phyloP scores from a whole-genome alignment of 2,797 vertebrate genomes.

The Phataginus tetradactyla region DNA sequence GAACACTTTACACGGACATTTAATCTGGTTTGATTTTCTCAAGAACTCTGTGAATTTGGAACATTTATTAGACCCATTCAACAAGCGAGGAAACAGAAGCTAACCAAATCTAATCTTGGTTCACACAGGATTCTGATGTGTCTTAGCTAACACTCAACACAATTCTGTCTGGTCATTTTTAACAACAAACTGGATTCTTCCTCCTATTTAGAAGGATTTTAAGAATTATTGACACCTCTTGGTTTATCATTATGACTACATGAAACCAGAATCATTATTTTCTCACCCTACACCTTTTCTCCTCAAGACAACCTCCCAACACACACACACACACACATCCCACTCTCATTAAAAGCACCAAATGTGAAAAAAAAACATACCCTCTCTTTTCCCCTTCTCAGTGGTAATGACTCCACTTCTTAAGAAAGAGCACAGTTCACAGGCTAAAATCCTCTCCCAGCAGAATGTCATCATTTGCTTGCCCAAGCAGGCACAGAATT shows the following conservation, averaged over 20 bases:
- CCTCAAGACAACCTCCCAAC: not conserved
- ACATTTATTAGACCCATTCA: not conserved
- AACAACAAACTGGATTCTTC: not conserved
- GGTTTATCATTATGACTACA: not conserved
- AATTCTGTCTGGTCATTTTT: not conserved
- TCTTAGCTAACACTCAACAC: not conserved
- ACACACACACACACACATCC: not conserved
- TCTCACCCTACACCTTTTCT: not conserved
- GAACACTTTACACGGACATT: not conserved
- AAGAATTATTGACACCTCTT: not conserved
- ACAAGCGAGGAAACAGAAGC: not conserved
- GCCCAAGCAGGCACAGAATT: conserved; percentile 43
- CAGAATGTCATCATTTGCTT: conserved; percentile 52
- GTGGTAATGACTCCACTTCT: conserved; percentile 12
- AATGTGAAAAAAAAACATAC: conserved; percentile 33
- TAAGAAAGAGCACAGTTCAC: not conserved
- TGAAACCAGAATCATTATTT: not conserved
- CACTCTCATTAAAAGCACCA: not conserved
- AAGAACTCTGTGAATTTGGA: not conserved
- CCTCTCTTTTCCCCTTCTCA: not conserved
- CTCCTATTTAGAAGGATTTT: not conserved
- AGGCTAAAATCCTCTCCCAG: not conserved
- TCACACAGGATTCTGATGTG: not conserved
- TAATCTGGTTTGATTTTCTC: not conserved
- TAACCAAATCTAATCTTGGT: not conserved